Conservation (phyloP, 2,113 vertebrate genomes). For the Herpailurus yagouaroundi region DNA sequence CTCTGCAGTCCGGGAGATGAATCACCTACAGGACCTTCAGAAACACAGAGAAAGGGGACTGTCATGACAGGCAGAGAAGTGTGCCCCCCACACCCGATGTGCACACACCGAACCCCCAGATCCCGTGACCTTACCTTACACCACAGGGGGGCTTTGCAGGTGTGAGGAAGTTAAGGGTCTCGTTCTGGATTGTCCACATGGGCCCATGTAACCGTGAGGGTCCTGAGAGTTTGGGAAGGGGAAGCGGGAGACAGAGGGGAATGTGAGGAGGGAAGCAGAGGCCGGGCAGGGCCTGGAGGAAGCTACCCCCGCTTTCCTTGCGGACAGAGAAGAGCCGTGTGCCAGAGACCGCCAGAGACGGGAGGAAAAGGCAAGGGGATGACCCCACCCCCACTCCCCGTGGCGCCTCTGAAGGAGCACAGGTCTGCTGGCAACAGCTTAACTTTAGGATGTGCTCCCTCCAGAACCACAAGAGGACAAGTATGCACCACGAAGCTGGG, state of each 20-base stretch:
- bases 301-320: accelerated
- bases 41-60: not conserved
- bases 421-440: not conserved
- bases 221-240: not conserved
- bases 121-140: not conserved
- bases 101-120: not conserved
- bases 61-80: accelerated
- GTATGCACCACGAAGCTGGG: not conserved
- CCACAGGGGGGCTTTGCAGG: too few species aligned
- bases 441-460: not conserved
- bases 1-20: accelerated
- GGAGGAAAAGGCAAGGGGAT: accelerated
- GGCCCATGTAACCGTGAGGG: not conserved
- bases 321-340: accelerated
- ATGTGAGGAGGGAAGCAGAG: accelerated
- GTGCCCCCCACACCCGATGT: not conserved
- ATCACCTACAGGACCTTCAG: too few species aligned
- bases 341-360: too few species aligned
- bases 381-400: too few species aligned
- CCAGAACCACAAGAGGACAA: not conserved
- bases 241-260: not conserved
- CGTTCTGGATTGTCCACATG: not conserved
- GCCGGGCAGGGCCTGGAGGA: accelerated
- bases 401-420: not conserved
- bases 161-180: too few species aligned